Evolutionary conservation across 2,113 vertebrate genomes (phyloP).

Genomic region (Pogona vitticeps): DNA sequence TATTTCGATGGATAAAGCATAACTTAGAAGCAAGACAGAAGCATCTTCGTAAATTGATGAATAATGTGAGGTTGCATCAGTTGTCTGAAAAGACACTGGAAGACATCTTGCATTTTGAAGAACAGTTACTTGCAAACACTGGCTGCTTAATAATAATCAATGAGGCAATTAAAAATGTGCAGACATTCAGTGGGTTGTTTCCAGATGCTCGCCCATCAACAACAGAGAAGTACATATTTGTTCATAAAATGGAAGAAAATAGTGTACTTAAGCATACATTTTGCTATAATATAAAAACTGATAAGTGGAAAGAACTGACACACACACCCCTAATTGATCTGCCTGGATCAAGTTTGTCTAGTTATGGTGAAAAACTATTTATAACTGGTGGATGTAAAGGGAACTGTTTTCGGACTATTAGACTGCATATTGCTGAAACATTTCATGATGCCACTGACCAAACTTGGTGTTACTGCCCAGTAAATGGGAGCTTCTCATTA

Average conservation of each 20-base stretch:
- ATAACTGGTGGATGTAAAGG: constrained; percentile 93
- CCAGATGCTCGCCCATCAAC: constrained; percentile 90
- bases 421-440: constrained; percentile 89
- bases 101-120: constrained; percentile 77
- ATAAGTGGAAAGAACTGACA: constrained; percentile 89
- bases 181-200: constrained; percentile 83
- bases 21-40: constrained; percentile 79
- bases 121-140: constrained; percentile 74
- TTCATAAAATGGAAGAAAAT: constrained; percentile 94
- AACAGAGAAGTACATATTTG: constrained; percentile 93
- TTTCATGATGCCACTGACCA: constrained; percentile 92
- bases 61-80: constrained; percentile 89
- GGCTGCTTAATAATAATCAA: constrained; percentile 76
- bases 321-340: constrained; percentile 82
- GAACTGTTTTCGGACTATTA: constrained; percentile 86
- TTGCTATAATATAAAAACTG: constrained; percentile 90
- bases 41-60: constrained; percentile 82
- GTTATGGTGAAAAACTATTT: constrained; percentile 94
- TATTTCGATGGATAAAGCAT: constrained; percentile 86
- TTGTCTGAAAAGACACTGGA: constrained; percentile 81
- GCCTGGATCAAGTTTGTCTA: constrained; percentile 89
- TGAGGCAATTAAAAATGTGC: constrained; percentile 80
- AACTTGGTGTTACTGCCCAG: constrained; percentile 94
- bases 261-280: constrained; percentile 85
- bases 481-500: constrained; percentile 80